A percentile compares a stretch with the other conserved stretches of the same genome.
Conservation (phyloP, 1,140 invertebrate genomes). For the Diachasma alloeum region DNA sequence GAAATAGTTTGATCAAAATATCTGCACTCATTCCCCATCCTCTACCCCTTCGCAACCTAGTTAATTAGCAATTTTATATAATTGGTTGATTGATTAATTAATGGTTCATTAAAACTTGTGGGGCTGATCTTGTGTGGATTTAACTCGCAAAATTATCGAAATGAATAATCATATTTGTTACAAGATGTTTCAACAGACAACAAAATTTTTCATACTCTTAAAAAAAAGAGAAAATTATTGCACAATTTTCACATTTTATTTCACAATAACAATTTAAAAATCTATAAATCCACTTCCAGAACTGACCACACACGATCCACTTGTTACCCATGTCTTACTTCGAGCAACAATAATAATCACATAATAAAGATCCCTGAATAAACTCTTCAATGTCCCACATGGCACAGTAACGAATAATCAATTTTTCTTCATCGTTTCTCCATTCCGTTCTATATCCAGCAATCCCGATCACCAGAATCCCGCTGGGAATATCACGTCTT, state of each 20-base stretch:
- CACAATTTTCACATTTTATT: slow-evolving; percentile 25
- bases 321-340: background rate
- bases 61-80: background rate
- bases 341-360: slow-evolving; percentile 48
- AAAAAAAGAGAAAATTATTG: slow-evolving; percentile 35
- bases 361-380: slow-evolving; percentile 60
- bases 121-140: background rate
- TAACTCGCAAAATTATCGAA: background rate
- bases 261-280: background rate
- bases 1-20: background rate
- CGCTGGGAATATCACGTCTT: too few species aligned
- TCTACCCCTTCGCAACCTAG: background rate
- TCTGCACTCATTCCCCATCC: background rate
- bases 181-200: background rate
- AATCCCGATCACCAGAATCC: background rate
- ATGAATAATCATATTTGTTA: background rate
- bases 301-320: slow-evolving; percentile 10
- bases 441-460: background rate
- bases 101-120: background rate
- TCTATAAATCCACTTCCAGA: background rate
- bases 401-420: slow-evolving; percentile 44
- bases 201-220: background rate
- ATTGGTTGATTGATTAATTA: background rate
- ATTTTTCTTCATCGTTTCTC: slow-evolving; percentile 7
- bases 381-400: slow-evolving; percentile 46